phyloP scores from a whole-genome alignment of 1,140 invertebrate species.

The Zaprionus capensis region DNA sequence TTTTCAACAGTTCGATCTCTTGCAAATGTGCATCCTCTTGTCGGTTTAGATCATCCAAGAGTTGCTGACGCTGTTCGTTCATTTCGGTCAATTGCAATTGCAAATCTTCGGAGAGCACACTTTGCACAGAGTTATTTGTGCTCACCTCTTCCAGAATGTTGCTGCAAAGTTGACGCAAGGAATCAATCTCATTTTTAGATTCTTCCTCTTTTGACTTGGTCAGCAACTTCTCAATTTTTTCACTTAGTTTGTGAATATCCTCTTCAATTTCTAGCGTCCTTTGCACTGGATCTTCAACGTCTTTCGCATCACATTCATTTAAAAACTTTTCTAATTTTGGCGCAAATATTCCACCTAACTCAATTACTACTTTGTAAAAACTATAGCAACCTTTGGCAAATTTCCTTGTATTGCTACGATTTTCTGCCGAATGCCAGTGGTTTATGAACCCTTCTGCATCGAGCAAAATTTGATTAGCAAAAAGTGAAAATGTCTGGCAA shows the following conservation, averaged over 20 bases:
- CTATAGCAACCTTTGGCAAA: no score
- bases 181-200: neutral
- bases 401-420: no score
- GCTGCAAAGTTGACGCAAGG: neutral
- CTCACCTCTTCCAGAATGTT: neutral
- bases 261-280: neutral
- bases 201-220: neutral
- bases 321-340: no score
- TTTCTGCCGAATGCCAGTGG: no score
- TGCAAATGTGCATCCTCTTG: neutral
- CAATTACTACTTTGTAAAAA: no score
- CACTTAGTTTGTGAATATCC: neutral
- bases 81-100: neutral
- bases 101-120: neutral
- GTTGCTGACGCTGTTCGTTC: neutral
- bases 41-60: neutral
- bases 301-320: no score
- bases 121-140: neutral
- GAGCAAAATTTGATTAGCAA: no score
- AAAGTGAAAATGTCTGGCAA: no score
- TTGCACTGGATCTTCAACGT: neutral
- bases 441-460: fast-evolving
- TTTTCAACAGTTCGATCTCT: neutral
- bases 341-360: no score
- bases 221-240: neutral